phyloP scores from a whole-genome alignment of 2,113 vertebrate species.

The Plecotus auritus region DNA sequence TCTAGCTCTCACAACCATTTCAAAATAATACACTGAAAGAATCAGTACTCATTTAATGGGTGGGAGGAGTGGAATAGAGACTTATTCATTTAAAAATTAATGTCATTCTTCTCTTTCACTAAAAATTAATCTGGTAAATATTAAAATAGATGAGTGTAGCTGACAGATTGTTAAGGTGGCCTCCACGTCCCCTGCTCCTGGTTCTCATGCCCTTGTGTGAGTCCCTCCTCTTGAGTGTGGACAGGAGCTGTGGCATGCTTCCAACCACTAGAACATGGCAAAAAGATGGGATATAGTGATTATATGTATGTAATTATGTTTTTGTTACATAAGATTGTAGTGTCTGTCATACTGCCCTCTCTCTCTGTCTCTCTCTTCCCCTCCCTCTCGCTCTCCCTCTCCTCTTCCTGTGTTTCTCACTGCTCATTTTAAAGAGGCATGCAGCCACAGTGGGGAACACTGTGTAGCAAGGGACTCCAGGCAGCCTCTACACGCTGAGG shows the following conservation, averaged over 20 bases:
- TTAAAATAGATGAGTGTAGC: background rate
- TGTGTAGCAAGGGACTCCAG: background rate
- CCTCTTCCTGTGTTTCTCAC: background rate
- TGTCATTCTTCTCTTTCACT: background rate
- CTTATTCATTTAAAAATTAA: background rate
- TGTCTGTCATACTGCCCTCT: background rate
- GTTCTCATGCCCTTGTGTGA: background rate
- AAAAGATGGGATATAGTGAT: background rate
- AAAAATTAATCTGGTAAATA: background rate
- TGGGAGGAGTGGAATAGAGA: background rate
- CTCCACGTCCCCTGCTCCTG: background rate
- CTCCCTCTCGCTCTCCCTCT: background rate
- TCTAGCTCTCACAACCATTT: background rate
- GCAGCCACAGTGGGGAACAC: background rate
- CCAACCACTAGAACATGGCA: background rate
- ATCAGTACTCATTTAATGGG: background rate
- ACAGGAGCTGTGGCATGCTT: background rate
- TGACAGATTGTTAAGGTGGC: background rate
- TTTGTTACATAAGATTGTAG: background rate
- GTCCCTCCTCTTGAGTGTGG: background rate
- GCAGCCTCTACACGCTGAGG: background rate
- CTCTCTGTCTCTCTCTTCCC: too few species aligned
- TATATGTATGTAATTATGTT: too few species aligned
- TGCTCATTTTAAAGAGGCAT: background rate
- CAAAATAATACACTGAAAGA: background rate